phyloP scores from a whole-genome alignment of 2,797 vertebrate genomes.

The Ibycter americanus region DNA sequence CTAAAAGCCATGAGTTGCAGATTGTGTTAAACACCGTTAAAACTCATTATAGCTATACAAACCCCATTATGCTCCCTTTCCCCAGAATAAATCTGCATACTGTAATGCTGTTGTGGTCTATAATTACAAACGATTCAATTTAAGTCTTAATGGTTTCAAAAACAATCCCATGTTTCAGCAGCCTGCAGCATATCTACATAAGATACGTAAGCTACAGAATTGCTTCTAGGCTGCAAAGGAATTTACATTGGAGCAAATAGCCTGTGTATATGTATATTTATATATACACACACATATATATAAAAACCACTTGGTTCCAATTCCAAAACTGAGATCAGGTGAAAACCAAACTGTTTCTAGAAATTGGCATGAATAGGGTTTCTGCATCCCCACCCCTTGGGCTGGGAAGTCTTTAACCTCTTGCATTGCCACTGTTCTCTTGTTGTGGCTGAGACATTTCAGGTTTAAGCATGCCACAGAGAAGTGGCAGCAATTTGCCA shows the following conservation, averaged over 20 bases:
- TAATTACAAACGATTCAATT: background rate
- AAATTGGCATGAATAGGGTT: background rate
- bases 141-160: background rate
- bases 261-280: background rate
- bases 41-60: background rate
- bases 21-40: background rate
- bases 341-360: background rate
- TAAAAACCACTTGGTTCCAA: background rate
- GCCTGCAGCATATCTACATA: background rate
- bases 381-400: background rate
- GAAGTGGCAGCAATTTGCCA: background rate
- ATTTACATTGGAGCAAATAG: background rate
- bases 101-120: background rate
- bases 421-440: accelerated
- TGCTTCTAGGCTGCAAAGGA: background rate
- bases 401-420: background rate
- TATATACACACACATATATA: too few relatives aligned
- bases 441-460: background rate
- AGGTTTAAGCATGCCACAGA: background rate
- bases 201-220: background rate
- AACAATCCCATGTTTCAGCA: background rate
- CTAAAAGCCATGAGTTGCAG: background rate
- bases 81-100: background rate
- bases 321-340: background rate
- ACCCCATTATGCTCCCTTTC: background rate